Conservation (phyloP, 2,113 vertebrate species). For the Protobothrops flavoviridis region DNA sequence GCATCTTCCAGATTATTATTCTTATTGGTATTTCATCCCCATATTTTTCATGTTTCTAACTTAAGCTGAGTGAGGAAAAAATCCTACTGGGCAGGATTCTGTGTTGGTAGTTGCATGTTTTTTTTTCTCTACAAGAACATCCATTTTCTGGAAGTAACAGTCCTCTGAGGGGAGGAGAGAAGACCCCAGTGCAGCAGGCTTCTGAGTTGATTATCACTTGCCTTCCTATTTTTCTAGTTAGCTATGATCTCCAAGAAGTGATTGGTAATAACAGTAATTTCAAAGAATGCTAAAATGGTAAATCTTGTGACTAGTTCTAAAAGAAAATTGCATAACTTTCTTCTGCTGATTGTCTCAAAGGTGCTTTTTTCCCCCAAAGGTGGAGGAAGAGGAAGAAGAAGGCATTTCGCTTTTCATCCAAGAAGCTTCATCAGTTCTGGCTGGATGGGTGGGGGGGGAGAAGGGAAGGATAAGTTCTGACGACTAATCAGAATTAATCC, state of each 20-base stretch:
- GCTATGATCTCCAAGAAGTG: not conserved
- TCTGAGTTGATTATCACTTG: not conserved
- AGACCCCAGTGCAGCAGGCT: not conserved
- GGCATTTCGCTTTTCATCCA: not conserved
- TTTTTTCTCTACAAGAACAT: not conserved
- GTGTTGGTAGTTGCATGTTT: not conserved
- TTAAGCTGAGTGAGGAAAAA: not conserved
- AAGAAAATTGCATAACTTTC: not conserved
- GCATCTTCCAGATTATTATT: not conserved
- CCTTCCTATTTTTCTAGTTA: not conserved
- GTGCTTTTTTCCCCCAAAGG: no score
- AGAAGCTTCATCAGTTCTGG: no score
- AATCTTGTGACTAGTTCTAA: not conserved
- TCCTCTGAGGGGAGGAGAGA: not conserved
- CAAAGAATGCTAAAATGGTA: not conserved
- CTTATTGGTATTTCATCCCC: not conserved
- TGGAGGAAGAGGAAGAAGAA: not conserved
- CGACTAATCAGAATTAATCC: not conserved
- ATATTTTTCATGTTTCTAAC: not conserved
- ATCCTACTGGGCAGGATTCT: not conserved
- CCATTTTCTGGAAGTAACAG: not conserved
- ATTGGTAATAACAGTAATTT: not conserved
- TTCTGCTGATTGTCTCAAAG: not conserved
- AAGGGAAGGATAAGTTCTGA: no score
- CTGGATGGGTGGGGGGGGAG: no score